Conservation (phyloP, 2,797 vertebrate genomes). For the Sternarchorhynchus goeldii region DNA sequence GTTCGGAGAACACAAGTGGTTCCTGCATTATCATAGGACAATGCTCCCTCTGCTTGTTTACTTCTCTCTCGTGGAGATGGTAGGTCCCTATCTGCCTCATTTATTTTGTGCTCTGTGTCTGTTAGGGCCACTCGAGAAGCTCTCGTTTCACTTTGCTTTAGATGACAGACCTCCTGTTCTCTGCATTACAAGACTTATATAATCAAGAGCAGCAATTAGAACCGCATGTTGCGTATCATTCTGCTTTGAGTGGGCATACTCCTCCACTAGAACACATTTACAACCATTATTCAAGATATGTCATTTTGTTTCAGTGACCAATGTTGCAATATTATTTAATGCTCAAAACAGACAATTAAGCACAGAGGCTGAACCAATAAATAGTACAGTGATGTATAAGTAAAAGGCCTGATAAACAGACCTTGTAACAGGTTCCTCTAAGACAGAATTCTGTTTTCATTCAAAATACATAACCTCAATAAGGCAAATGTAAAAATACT, state of each 20-base stretch:
- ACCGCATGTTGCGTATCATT: constrained; percentile 25
- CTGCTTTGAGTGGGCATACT: constrained; percentile 33
- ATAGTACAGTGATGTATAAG: not conserved
- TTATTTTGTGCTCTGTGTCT: constrained; percentile 28
- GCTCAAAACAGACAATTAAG: constrained; percentile 8
- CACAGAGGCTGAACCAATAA: constrained; percentile 7
- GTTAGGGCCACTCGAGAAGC: constrained; percentile 37
- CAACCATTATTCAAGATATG: constrained; percentile 27
- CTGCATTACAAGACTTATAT: constrained; percentile 31
- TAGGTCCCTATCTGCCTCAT: constrained; percentile 32
- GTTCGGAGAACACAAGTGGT: constrained; percentile 17
- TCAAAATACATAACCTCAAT: not conserved
- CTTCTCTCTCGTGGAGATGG: constrained; percentile 21
- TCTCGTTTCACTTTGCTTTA: constrained; percentile 34
- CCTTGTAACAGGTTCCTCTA: not conserved
- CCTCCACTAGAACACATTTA: constrained; percentile 41
- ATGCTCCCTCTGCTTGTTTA: constrained; percentile 30
- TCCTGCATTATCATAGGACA: not conserved
- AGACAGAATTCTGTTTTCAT: not conserved
- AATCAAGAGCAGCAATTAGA: constrained; percentile 46
- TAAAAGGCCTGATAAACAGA: not conserved
- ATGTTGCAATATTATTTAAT: constrained; percentile 30
- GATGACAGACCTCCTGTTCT: constrained; percentile 36
- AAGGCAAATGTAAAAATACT: not conserved
- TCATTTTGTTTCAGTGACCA: constrained; percentile 35